A percentile compares a stretch with the other conserved stretches of the same genome.
These are phyloP conservation scores for Cyclopterus lumpus DNA, from an alignment of 2,797 vertebrate species.

Conservation along the genomic window DNA sequence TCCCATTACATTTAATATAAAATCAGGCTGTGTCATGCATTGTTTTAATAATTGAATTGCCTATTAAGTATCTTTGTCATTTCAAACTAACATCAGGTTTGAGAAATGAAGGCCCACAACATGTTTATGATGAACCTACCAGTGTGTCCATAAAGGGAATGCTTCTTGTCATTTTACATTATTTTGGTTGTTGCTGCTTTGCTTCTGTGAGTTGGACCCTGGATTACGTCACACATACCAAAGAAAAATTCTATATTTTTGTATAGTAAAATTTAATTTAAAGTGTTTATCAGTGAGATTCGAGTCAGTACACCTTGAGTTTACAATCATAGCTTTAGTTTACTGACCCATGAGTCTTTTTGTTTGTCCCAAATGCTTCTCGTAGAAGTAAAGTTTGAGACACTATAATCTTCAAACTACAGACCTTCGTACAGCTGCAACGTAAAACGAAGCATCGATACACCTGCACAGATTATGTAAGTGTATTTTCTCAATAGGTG, in stretches of 20 bases:
- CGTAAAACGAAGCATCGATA: background rate
- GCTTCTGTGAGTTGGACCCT: background rate
- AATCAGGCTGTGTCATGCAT: background rate
- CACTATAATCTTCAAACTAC: background rate
- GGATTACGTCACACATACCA: background rate
- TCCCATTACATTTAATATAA: background rate
- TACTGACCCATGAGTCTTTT: background rate
- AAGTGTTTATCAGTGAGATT: background rate
- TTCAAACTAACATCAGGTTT: background rate
- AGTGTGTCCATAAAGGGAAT: background rate
- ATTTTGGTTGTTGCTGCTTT: background rate
- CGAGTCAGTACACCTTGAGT: background rate
- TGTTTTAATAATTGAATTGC: background rate
- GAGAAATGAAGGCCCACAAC: background rate
- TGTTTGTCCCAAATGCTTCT: background rate
- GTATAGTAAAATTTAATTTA: background rate
- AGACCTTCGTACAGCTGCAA: background rate
- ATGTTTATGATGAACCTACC: background rate
- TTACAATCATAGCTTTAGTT: background rate
- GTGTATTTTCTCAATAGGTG: background rate
- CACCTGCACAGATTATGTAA: background rate
- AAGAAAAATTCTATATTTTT: background rate
- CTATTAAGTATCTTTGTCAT: background rate
- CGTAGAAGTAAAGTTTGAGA: background rate
- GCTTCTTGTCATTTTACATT: background rate